Base-by-base conservation (phyloP, 1,140 invertebrate species). In the Archivesica marissinica region DNA sequence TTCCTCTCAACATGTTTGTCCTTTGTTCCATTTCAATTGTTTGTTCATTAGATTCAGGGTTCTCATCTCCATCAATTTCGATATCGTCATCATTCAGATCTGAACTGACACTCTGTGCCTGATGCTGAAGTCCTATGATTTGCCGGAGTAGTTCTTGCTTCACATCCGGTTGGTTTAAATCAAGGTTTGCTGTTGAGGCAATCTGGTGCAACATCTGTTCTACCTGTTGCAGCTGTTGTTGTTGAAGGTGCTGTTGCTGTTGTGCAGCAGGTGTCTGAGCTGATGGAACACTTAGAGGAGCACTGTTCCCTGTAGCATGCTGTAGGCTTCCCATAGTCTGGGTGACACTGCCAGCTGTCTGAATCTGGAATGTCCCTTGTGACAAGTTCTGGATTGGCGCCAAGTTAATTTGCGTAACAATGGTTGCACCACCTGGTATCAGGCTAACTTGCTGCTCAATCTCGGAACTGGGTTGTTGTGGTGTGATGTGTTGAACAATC, bases 41-140 rank as follows among this genome's bases (percentile, higher is more conserved):
- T 2, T 35, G 30, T 35, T 3, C 59, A 64, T 3, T 35, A 17
- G 33, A 17, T 1, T 33, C 23, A 28, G 30, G 13, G 20, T 2
- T 33, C 2, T 2, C 25, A 47, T 1, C 41, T 28, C 68, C 41
- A 72, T 72, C 68, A 23, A 52, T 33, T 72, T 72, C 68, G 3
- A 72, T 1, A 50, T 72, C 68, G 50, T 72, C 41, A 30, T 72
- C 68, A 33, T 72, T 50, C 4, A 72, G 41, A 50, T 72, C 68
- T 2, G 59, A 3, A 20, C 59, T 15, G 38, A 28, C 23, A 44
- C 38, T 23, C n/a, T 68, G 4, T 23, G 2, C 28, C 59, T 35
- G 30, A 13, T 70, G 66, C 38, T 25, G 59, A 61, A 61, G 25
- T 7, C 1, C 38, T n/a, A 9, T 0, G n/a, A 30, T 6, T 23